phyloP scores from a whole-genome alignment of 2,113 vertebrate genomes.

The Pituophis catenifer region DNA sequence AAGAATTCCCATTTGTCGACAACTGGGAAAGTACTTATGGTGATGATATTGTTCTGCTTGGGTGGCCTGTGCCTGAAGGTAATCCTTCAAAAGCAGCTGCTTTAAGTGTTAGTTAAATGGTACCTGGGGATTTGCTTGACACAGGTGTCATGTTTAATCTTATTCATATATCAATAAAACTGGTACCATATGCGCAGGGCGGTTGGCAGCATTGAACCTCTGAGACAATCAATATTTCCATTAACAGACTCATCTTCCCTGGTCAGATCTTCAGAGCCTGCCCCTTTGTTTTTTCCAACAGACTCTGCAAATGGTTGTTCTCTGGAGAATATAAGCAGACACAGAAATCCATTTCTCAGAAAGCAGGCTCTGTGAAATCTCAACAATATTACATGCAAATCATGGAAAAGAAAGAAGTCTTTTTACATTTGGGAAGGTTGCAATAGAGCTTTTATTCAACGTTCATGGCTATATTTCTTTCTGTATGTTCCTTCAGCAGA shows the following conservation, averaged over 20 bases:
- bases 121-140: constrained; percentile 68
- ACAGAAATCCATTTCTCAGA: not conserved
- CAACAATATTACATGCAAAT: not conserved
- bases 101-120: constrained; percentile 73
- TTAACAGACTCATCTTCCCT: constrained; percentile 64
- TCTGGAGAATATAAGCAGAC: not conserved
- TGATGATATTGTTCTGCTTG: constrained; percentile 80
- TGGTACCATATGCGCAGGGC: constrained; percentile 60
- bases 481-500: not conserved
- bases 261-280: constrained; percentile 10
- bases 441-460: not conserved
- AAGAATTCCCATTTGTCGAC: constrained; percentile 61
- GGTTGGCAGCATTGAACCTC: constrained; percentile 64
- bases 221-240: constrained; percentile 64
- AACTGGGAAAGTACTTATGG: constrained; percentile 68
- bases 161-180: constrained; percentile 79
- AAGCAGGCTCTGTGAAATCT: not conserved
- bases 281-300: constrained; percentile 31
- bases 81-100: constrained; percentile 82
- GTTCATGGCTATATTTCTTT: not conserved
- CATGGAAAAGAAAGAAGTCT: not conserved
- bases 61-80: constrained; percentile 76
- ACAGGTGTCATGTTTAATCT: constrained; percentile 85
- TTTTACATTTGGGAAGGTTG: not conserved
- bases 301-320: not conserved